Evolutionary conservation across 2,888 invertebrate genomes (phyloP).

Genomic region (Ashinkailepas kermadecensis): DNA sequence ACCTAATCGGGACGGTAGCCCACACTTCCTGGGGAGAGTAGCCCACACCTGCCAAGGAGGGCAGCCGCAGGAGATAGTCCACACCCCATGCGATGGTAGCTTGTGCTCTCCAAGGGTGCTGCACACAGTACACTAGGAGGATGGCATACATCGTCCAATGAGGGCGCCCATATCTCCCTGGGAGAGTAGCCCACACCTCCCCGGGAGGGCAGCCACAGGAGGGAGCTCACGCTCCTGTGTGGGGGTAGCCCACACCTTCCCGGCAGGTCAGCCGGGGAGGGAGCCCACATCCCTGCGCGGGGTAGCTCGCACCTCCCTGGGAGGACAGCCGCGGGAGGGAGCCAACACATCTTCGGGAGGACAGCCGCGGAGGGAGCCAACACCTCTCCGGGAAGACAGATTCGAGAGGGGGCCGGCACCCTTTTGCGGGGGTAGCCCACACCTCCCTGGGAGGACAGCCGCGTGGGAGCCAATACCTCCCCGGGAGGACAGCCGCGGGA

Average conservation of each 20-base stretch:
- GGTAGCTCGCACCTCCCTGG: not conserved
- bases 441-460: not conserved
- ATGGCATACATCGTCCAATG: not conserved
- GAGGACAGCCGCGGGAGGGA: not conserved
- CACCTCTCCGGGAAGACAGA: too few relatives aligned
- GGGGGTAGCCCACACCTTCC: not conserved
- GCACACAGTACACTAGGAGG: too few relatives aligned
- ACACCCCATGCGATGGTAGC: not conserved
- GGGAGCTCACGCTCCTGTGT: not conserved
- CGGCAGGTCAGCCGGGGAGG: not conserved
- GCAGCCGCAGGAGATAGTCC: too few relatives aligned
- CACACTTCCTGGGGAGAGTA: too few relatives aligned
- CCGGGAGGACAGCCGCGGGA: not conserved
- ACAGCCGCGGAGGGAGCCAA: too few relatives aligned
- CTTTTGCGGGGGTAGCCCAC: not conserved
- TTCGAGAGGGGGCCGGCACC: not conserved
- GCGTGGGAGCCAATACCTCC: not conserved
- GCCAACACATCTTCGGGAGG: too few relatives aligned
- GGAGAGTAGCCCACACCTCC: not conserved
- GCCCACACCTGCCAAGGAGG: too few relatives aligned
- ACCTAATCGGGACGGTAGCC: too few relatives aligned
- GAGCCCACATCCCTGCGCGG: not conserved
- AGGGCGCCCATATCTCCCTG: not conserved
- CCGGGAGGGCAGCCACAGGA: not conserved
- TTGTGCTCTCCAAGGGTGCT: too few relatives aligned